phyloP scores from a whole-genome alignment of 1,140 invertebrate species.

The Hylaeus anthracinus region DNA sequence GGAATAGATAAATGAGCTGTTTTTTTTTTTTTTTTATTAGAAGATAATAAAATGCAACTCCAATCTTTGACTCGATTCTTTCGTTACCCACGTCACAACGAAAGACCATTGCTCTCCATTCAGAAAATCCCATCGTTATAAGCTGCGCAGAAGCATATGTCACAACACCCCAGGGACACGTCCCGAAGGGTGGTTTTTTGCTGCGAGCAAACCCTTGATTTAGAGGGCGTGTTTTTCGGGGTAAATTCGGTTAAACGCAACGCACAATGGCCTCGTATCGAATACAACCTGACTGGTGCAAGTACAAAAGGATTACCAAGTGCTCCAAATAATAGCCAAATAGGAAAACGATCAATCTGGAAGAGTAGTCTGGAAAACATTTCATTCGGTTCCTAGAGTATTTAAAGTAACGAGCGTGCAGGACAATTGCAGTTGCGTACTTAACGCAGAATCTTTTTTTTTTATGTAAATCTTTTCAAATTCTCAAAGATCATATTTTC shows the following conservation, averaged over 20 bases:
- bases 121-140: constrained; percentile 42
- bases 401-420: too few relatives aligned
- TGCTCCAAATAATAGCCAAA: not conserved
- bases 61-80: not conserved
- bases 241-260: constrained; percentile 59
- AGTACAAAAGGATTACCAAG: not conserved
- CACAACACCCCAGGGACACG: constrained; percentile 50
- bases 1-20: too few relatives aligned
- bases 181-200: constrained; percentile 57
- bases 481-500: constrained; percentile 8
- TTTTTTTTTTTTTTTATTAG: too few relatives aligned
- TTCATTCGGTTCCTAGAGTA: too few relatives aligned
- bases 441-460: not conserved
- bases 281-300: constrained; percentile 9
- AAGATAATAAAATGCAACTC: not conserved
- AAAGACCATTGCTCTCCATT: not conserved
- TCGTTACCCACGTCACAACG: not conserved
- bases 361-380: too few relatives aligned
- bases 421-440: not conserved
- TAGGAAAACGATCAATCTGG: not conserved
- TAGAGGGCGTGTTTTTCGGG: constrained; percentile 59
- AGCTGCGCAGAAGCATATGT: constrained; percentile 57
- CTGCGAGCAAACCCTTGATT: constrained; percentile 50
- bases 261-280: constrained; percentile 34
- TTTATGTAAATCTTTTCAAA: not conserved